Base-by-base conservation (phyloP, 64 coral and sea anemone species). In the Montipora foliosa region DNA sequence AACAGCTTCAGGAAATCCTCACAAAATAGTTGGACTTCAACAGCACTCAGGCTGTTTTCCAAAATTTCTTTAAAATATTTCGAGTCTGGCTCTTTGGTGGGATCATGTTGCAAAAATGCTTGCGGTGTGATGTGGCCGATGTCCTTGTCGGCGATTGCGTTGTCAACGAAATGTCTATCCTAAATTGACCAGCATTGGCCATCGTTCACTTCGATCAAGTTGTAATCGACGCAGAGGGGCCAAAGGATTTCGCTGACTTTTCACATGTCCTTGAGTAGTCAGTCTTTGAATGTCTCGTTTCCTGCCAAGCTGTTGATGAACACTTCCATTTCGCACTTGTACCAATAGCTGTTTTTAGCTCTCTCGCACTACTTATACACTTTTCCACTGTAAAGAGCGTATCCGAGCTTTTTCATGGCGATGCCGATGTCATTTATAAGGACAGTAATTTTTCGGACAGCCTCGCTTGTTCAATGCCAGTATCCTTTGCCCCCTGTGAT, bases 191-290 rank as follows among this genome's bases (percentile, higher is more conserved):
- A 89, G 24, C 49, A 89, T 0, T 17, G 14, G 21, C 75, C 75
- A 49, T 47, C 59, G 3, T 61, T 50, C 2, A 90, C 88, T 49
- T 90, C 76, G 1, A 90, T 80, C 6, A 90, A 15, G 45, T 90
- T 15, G 77, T 90, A 90, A 55, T 90, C n/a, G 0, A 80, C n/a
- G 5, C 1, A 5, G 4, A 90, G 21, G 1, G 88, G 75, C 5
- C 75, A 16, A 4, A 90, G 59, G 6, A 80, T 49, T 0, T 79
- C 75, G 9, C 48, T 80, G 44, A 90, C 22, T 44, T 71, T 90
- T 48, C 11, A 70, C 88, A 90, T 80, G 58, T 90, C 44, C 6
- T 25, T 49, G 1, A 90, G 6, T 0, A 90, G 44, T 5, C 88
- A 11, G 0, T 9, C 75, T 24, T 90, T 90, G 16, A 79, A 79